A percentile compares a stretch with the other conserved stretches of the same genome.
Conservation (phyloP, 1,140 invertebrate species). For the Aphis gossypii region DNA sequence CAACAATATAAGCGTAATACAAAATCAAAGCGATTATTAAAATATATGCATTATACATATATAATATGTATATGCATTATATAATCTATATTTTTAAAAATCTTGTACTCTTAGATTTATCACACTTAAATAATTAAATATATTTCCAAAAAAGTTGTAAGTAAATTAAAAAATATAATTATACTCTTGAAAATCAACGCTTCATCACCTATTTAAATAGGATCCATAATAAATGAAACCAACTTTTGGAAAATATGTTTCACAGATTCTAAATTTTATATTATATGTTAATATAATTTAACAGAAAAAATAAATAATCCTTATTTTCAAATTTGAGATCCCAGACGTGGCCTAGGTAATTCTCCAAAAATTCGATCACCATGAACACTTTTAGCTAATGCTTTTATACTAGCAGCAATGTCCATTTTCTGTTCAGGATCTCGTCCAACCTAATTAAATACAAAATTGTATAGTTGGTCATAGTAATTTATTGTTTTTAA, state of each 20-base stretch:
- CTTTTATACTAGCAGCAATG: slow-evolving; percentile 87
- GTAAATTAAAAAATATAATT: slow-evolving; percentile 37
- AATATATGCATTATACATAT: slow-evolving; percentile 20
- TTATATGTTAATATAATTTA: slow-evolving; percentile 46
- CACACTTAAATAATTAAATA: slow-evolving; percentile 50
- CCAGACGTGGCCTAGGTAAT: slow-evolving; percentile 80
- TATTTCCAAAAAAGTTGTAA: slow-evolving; percentile 24
- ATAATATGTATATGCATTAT: slow-evolving; percentile 18
- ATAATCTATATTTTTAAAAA: slow-evolving; percentile 21
- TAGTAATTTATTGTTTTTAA: no score
- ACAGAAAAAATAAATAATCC: not conserved
- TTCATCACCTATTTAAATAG: slow-evolving; percentile 20
- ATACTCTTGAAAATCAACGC: not conserved
- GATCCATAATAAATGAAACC: slow-evolving; percentile 15
- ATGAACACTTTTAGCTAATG: slow-evolving; percentile 83
- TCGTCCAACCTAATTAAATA: slow-evolving; percentile 12
- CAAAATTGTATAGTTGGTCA: not conserved
- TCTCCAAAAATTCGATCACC: slow-evolving; percentile 84
- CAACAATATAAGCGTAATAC: slow-evolving; percentile 52
- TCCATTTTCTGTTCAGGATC: slow-evolving; percentile 64
- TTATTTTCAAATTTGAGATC: slow-evolving; percentile 75
- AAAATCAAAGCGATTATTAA: slow-evolving; percentile 47
- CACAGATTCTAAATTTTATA: slow-evolving; percentile 31
- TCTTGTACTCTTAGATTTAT: slow-evolving; percentile 53
- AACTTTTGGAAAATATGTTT: slow-evolving; percentile 35